Conservation (phyloP, 2,113 vertebrate genomes). For the Geothlypis trichas region DNA sequence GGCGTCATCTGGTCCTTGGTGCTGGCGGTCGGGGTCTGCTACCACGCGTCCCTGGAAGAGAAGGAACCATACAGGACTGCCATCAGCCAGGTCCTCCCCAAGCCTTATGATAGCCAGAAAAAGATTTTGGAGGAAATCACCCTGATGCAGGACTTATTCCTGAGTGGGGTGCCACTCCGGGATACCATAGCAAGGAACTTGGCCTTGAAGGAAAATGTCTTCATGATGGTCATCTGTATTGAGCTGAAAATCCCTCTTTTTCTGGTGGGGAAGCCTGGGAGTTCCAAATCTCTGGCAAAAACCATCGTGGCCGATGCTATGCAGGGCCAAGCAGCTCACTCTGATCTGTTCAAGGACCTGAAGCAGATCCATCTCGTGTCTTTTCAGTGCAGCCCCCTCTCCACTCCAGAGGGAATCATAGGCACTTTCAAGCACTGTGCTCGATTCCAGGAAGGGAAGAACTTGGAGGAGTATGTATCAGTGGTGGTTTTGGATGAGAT, state of each 20-base stretch:
- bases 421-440: constrained; percentile 94
- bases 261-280: constrained; percentile 95
- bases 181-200: constrained; percentile 89
- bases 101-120: constrained; percentile 51
- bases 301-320: constrained; percentile 94
- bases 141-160: constrained; percentile 85
- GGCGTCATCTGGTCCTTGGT: constrained; percentile 86
- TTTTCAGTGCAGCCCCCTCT: constrained; percentile 97
- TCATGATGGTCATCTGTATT: constrained; percentile 98
- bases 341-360: constrained; percentile 84
- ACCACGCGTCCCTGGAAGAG: constrained; percentile 88
- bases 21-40: constrained; percentile 88
- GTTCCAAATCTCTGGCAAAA: constrained; percentile 97
- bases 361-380: constrained; percentile 95
- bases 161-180: constrained; percentile 80
- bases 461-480: constrained; percentile 88
- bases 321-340: constrained; percentile 90
- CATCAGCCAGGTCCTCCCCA: constrained; percentile 75
- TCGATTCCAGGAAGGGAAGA: constrained; percentile 94
- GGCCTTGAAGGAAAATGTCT: constrained; percentile 95
- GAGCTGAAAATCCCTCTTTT: constrained; percentile 95
- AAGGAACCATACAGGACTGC: constrained; percentile 78
- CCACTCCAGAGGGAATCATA: constrained; percentile 95
- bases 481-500: constrained; percentile 98
- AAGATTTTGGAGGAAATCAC: constrained; percentile 84